These are phyloP conservation scores for Gallinago nigripennis DNA, from an alignment of 2,797 vertebrate species.

Conservation along the genomic window DNA sequence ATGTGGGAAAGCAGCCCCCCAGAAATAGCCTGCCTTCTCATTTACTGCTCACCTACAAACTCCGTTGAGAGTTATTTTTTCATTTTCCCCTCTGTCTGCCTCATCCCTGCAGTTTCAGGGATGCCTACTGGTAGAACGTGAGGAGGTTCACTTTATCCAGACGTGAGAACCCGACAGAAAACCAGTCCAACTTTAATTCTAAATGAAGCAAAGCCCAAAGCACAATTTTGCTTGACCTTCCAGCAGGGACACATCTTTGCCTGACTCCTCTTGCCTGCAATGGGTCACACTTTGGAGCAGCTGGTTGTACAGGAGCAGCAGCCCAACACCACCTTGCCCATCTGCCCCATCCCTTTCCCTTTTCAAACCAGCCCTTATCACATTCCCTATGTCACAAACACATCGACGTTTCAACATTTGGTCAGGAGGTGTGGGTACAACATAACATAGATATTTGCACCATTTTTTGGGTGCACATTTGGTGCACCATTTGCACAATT, in stretches of 20 bases:
- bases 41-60: neutral
- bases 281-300: accelerated
- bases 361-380: neutral
- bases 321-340: accelerated
- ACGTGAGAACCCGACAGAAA: no score
- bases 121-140: neutral
- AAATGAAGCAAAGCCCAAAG: neutral
- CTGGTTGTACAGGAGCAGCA: neutral
- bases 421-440: neutral
- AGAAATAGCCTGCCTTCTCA: neutral
- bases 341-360: neutral
- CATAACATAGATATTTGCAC: neutral
- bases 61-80: neutral
- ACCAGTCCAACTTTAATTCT: neutral
- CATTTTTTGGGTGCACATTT: neutral
- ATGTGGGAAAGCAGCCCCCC: neutral
- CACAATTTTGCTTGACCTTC: neutral
- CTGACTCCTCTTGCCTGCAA: neutral
- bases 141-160: neutral
- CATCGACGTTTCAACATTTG: neutral
- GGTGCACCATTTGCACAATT: neutral
- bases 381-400: neutral
- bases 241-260: neutral
- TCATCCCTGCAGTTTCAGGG: neutral
- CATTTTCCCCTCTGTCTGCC: accelerated